phyloP scores from a whole-genome alignment of 2,797 vertebrate genomes.

The Naso thynnoides region DNA sequence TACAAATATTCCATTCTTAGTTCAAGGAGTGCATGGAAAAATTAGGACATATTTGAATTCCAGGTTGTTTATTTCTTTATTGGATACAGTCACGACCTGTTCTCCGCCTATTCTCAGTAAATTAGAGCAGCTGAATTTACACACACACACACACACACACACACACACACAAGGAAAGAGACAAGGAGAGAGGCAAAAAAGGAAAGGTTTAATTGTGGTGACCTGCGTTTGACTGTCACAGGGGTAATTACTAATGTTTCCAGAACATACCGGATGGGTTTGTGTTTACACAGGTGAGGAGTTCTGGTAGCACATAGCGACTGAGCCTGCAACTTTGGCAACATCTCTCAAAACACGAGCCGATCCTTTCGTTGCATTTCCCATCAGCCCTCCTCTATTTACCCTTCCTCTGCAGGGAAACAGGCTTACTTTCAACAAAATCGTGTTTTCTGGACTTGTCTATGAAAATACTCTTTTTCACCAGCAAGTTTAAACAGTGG shows the following conservation, averaged over 20 bases:
- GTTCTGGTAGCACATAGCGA: constrained; percentile 39
- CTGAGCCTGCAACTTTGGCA: constrained; percentile 46
- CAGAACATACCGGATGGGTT: constrained; percentile 54
- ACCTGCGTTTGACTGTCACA: constrained; percentile 39
- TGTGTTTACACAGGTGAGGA: constrained; percentile 65
- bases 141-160: not conserved
- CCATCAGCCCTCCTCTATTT: constrained; percentile 51
- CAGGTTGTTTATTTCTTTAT: constrained; percentile 7
- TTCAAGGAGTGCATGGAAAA: not conserved
- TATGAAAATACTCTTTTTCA: constrained; percentile 51
- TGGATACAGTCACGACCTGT: constrained; percentile 20
- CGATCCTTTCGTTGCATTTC: constrained; percentile 45
- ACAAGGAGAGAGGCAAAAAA: constrained; percentile 1
- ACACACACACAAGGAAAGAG: not conserved
- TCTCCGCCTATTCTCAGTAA: constrained; percentile 26
- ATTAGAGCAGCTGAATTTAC: constrained; percentile 16
- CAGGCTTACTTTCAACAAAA: constrained; percentile 38
- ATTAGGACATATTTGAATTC: constrained; percentile 8
- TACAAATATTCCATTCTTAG: not conserved
- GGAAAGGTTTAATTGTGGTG: constrained; percentile 23
- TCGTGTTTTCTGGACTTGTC: constrained; percentile 57
- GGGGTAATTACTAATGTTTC: constrained; percentile 33
- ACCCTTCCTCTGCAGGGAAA: constrained; percentile 24
- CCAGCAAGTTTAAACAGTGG: constrained; percentile 75
- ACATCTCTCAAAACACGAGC: constrained; percentile 33